Evolutionary conservation across 1,140 invertebrate species (phyloP), one percentile per base, ranked within the genome.

Genomic region (Hormaphis cornu): DNA sequence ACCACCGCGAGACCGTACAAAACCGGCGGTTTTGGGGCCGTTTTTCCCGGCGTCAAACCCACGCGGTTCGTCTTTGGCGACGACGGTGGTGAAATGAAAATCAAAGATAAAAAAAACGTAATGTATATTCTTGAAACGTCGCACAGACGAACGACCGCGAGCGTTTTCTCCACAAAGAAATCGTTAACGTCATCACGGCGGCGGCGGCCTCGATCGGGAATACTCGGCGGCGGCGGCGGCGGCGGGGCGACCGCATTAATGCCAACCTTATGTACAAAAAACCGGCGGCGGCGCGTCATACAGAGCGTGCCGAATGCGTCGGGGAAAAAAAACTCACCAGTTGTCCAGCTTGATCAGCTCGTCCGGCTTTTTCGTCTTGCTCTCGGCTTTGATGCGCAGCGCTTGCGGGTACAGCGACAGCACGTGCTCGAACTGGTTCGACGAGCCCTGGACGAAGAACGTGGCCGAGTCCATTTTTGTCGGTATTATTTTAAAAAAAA

Each of bases 301-400:
- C 61, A 66, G 61, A 66, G 61, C 44, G 61, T 33, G 42, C 20
- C 61, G 28, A 66, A 66, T 66, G 58, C 6, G 37, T 14, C 46
- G 12, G 24, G 7, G 10, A 14, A 20, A 50, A 24, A 3, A n/a
- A 73, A 89, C 88, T 90, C 82, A 92, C 91, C 92, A 95, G 78
- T 91, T 89, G 81, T 95, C 92, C 79, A 94, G 82, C 81, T 92
- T 93, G 79, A 94, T 89, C 73, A 94, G 84, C 81, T 95, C 91
- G 79, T 93, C 91, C 53, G 91, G 90, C 81, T 91, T 93, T 83
- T 93, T 94, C 75, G 84, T 87, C 78, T 89, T 90, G 76, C 83
- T 84, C 80, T 91, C 88, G 59, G 91, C 90, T 81, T 93, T 93
- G 73, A 93, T 80, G 79, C 86, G 84, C 52, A 95, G 81, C 71